Conservation (phyloP, 2,888 invertebrate genomes). For the Lomographa bimaculata region DNA sequence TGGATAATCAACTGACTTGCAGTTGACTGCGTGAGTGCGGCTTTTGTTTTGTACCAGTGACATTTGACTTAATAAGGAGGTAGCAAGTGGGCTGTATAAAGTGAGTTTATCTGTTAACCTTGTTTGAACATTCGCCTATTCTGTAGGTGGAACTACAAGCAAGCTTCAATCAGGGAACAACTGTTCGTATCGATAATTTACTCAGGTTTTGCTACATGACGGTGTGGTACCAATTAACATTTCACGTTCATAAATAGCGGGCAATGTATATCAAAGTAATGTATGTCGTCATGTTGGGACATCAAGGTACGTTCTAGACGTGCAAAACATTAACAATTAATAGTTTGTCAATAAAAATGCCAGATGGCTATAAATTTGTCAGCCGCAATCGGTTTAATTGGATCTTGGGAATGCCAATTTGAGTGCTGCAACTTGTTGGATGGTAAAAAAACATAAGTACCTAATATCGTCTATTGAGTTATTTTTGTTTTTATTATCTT, state of each 20-base stretch:
- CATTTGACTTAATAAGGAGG: constrained; percentile 60
- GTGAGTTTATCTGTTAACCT: constrained; percentile 44
- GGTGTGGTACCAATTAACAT: too few species aligned
- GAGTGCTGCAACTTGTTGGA: constrained; percentile 17
- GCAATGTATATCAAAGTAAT: neutral
- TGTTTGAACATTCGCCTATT: constrained; percentile 26
- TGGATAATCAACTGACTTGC: constrained; percentile 44
- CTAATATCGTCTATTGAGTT: too few species aligned
- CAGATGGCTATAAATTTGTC: constrained; percentile 34
- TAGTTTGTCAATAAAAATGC: constrained; percentile 22
- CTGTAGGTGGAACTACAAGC: constrained; percentile 38
- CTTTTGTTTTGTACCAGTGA: constrained; percentile 57
- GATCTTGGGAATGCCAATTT: constrained; percentile 40
- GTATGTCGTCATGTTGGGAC: constrained; percentile 1
- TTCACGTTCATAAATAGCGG: neutral
- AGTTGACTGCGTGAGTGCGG: constrained; percentile 72
- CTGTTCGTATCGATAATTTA: too few species aligned
- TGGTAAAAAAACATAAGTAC: constrained; percentile 7
- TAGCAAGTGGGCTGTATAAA: constrained; percentile 54
- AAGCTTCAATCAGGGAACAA: too few species aligned
- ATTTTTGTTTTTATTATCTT: constrained; percentile 1
- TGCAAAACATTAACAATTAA: constrained; percentile 22
- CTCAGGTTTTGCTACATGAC: too few species aligned
- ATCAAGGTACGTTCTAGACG: neutral
- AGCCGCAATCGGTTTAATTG: constrained; percentile 38